A percentile compares a stretch with the other conserved stretches of the same genome.
Conservation (phyloP, 2,113 vertebrate genomes). For the Empidonax traillii region DNA sequence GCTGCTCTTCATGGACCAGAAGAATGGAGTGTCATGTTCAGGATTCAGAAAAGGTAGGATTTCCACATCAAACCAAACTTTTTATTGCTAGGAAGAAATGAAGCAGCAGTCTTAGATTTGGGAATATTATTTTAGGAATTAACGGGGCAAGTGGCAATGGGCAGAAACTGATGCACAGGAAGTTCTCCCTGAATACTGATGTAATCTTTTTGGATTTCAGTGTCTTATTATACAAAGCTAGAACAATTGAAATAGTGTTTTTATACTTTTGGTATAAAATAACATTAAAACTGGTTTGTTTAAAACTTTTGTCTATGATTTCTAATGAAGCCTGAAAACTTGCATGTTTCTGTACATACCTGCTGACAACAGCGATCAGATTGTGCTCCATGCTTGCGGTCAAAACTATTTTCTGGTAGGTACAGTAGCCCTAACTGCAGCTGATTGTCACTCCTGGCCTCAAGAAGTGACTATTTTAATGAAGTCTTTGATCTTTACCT, state of each 20-base stretch:
- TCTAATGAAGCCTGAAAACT: neutral
- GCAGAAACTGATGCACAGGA: neutral
- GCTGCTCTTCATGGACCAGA: conserved; percentile 79
- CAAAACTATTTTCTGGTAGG: neutral
- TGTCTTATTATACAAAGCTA: neutral
- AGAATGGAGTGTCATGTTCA: conserved; percentile 80
- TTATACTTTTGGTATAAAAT: neutral
- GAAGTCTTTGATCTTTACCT: conserved; percentile 33
- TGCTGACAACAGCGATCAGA: neutral
- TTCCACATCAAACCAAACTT: neutral
- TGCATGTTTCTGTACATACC: neutral
- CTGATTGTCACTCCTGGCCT: neutral
- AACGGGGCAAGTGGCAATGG: neutral
- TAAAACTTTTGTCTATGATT: neutral
- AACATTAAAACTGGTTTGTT: neutral
- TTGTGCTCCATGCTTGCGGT: neutral
- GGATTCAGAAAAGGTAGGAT: conserved; percentile 86
- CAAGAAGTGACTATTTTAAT: conserved; percentile 9
- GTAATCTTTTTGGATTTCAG: neutral
- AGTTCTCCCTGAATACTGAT: neutral
- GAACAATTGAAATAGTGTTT: neutral
- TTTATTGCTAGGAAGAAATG: neutral
- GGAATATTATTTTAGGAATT: neutral
- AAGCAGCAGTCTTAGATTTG: neutral
- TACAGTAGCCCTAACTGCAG: neutral